Evolutionary conservation across 2,797 vertebrate species (phyloP), one percentile per base, ranked within the genome.

Genomic region (Anomalospiza imberbis): DNA sequence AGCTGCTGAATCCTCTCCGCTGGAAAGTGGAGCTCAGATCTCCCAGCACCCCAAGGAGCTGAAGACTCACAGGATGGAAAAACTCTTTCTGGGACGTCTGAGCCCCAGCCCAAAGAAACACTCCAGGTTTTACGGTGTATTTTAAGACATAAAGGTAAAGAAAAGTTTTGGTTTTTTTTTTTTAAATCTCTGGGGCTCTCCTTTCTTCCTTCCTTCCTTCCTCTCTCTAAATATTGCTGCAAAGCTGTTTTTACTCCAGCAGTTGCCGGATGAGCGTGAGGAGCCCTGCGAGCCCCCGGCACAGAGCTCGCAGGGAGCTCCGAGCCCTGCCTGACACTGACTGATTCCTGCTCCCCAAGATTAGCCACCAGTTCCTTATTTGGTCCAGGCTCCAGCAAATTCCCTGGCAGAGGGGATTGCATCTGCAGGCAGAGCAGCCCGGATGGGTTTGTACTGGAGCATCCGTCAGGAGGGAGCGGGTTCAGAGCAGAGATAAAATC

Each of bases 171-270:
- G 1, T 3, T 14, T 0, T 8, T 14, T 12, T 34, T 40, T 45
- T 62, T 60, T 38, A 1, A 42, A 40, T 20, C 81, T 72, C 77
- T 68, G 38, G 53, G 36, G 47, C 42, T 82, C 74, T 85, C 78
- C 66, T 75, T 88, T 74, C 80, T 92, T 86, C 89, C 92, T 92
- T 89, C 90, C 80, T 92, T 86, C 89, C 92, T 92, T 83, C 86
- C 72, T 80, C 62, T 68, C 60, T 74, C 80, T 70, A 65, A 65
- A 47, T 60, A 45, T 32, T 15, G 7, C 61, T 18, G 20, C 54
- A 12, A 3, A 45, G 82, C 88, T 83, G 73, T 1, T 76, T 71
- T 36, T 3, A 13, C 66, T 63, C 2, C n/a, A 0, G 7, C 82
- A 78, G 92, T 78, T 93, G 82, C 85, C 11, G 10, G 94, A 93